These are phyloP conservation scores for Misgurnus anguillicaudatus DNA, from an alignment of 2,113 vertebrate genomes.

Conservation along the genomic window DNA sequence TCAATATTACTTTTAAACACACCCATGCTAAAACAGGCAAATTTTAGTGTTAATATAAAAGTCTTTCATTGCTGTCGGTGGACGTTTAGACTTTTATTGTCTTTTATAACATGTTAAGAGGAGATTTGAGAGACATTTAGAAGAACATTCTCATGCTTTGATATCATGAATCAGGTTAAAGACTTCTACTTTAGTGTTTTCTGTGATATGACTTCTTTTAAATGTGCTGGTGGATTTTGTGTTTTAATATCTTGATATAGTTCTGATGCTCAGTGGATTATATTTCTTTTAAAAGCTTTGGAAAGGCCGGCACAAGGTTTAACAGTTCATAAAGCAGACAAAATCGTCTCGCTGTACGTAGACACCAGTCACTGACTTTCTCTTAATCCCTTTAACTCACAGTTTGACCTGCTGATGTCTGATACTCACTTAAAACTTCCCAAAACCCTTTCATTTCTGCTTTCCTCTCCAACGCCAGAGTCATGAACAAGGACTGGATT, in stretches of 20 bases:
- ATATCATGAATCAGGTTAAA: no score
- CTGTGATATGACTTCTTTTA: no score
- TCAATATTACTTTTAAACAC: conserved; percentile 21
- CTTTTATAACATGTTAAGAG: neutral
- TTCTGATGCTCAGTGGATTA: no score
- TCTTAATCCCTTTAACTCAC: neutral
- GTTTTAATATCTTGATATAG: no score
- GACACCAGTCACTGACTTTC: neutral
- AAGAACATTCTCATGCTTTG: no score
- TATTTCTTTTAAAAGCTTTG: no score
- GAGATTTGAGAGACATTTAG: no score
- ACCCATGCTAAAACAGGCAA: neutral
- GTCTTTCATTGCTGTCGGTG: conserved; percentile 25
- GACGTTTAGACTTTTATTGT: neutral
- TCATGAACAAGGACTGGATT: neutral
- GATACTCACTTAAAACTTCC: neutral
- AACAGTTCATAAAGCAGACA: no score
- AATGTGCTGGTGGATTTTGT: no score
- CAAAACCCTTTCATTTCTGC: neutral
- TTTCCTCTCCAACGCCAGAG: neutral
- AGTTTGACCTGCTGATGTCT: neutral
- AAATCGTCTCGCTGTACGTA: neutral
- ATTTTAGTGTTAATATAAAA: conserved; percentile 13
- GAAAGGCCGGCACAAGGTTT: no score
- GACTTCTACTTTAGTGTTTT: no score